phyloP scores from a whole-genome alignment of 2,113 vertebrate genomes.

The Actinemys pallida region DNA sequence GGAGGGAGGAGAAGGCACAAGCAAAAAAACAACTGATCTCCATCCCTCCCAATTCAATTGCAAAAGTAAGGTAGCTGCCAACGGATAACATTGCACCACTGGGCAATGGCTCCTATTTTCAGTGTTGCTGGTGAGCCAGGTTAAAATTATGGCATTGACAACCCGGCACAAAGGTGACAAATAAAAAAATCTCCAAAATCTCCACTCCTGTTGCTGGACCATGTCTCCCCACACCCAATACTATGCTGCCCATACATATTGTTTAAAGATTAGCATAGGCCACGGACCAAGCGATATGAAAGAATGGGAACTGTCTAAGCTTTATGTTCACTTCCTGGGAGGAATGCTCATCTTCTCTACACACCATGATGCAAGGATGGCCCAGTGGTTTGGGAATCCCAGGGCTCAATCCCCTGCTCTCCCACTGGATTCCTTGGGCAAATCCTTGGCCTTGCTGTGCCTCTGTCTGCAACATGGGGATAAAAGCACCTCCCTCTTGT shows the following conservation, averaged over 20 bases:
- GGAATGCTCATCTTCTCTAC: neutral
- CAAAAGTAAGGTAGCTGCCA: neutral
- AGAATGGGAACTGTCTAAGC: rapidly evolving
- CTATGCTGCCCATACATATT: neutral
- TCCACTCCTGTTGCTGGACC: neutral
- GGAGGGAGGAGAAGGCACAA: neutral
- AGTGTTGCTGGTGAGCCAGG: neutral
- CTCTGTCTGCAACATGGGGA: neutral
- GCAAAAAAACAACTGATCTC: neutral
- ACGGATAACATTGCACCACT: neutral
- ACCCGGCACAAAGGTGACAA: neutral
- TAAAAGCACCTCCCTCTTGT: neutral
- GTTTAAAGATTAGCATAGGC: neutral
- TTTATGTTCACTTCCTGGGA: neutral
- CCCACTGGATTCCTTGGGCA: neutral
- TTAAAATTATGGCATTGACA: neutral
- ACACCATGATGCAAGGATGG: neutral
- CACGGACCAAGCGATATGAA: neutral
- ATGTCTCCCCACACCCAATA: neutral
- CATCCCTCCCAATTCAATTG: slow-evolving; percentile 23
- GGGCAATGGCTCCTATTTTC: neutral
- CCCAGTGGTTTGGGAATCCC: neutral
- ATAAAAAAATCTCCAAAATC: neutral
- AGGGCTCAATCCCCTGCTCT: neutral
- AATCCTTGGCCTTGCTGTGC: neutral